A percentile compares a stretch with the other conserved stretches of the same genome.
Evolutionary conservation across 2,888 invertebrate species (phyloP).

Genomic region (Morpho achilles): DNA sequence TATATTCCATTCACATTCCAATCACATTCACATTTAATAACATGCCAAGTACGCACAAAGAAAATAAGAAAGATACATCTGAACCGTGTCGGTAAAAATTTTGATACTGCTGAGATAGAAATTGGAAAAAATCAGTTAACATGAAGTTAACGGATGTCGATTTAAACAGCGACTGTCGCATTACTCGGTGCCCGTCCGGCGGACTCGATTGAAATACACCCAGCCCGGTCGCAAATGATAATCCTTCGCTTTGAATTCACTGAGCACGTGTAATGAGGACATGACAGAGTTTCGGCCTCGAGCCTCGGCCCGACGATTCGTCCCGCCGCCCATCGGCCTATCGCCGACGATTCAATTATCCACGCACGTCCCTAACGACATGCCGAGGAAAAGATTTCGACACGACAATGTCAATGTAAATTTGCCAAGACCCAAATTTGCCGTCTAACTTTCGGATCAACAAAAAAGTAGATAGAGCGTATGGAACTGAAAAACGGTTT

Average conservation of each 20-base stretch:
- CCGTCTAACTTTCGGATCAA: too few species aligned
- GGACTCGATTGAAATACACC: slow-evolving; percentile 4
- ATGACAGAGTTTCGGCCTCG: slow-evolving; percentile 7
- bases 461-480: too few species aligned
- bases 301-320: not conserved
- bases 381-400: slow-evolving; percentile 10
- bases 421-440: not conserved
- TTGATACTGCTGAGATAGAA: too few species aligned
- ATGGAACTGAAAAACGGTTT: too few species aligned
- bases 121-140: too few species aligned
- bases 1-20: too few species aligned
- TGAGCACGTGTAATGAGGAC: slow-evolving; percentile 14
- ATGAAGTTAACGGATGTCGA: too few species aligned
- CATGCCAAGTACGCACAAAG: too few species aligned
- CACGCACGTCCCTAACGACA: slow-evolving; percentile 9
- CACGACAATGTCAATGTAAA: slow-evolving; percentile 4
- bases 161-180: too few species aligned
- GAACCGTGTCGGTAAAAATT: too few species aligned
- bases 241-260: slow-evolving; percentile 21
- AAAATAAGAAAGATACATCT: too few species aligned
- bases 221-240: slow-evolving; percentile 12
- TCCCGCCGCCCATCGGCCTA: slow-evolving; percentile 1
- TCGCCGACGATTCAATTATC: slow-evolving; percentile 3
- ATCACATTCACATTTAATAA: too few species aligned
- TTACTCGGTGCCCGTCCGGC: not conserved